These are phyloP conservation scores for Nannoperca obscura DNA, from an alignment of 2,797 vertebrate genomes.

Conservation along the genomic window DNA sequence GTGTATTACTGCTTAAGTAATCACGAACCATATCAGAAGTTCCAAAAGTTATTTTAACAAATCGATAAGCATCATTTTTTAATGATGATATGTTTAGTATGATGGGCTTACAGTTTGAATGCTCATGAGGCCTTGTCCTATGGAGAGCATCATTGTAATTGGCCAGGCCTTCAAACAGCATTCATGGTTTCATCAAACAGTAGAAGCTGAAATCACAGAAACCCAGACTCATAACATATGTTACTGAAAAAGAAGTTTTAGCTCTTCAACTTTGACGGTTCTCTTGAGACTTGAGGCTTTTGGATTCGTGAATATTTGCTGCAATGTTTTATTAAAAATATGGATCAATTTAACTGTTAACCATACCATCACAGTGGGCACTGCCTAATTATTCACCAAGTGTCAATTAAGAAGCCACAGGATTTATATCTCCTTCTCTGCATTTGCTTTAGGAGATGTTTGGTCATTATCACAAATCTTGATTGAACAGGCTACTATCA, in stretches of 20 bases:
- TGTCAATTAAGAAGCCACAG: neutral
- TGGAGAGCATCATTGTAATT: slow-evolving; percentile 1
- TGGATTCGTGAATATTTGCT: neutral
- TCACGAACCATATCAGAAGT: no score
- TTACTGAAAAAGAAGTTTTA: neutral
- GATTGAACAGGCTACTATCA: neutral
- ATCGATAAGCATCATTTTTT: slow-evolving; percentile 30
- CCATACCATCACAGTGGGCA: neutral
- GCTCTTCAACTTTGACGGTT: neutral
- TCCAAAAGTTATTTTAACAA: neutral
- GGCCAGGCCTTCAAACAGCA: neutral
- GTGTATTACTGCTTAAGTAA: slow-evolving; percentile 34
- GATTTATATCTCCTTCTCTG: neutral
- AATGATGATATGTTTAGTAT: neutral
- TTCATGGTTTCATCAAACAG: slow-evolving; percentile 9
- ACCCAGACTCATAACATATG: neutral
- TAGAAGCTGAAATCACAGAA: neutral
- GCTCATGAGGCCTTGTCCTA: neutral
- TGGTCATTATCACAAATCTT: slow-evolving; percentile 28
- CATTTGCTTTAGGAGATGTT: slow-evolving; percentile 3
- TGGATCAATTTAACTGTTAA: neutral
- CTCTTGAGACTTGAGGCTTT: neutral
- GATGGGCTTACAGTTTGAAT: slow-evolving; percentile 10
- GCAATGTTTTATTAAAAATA: slow-evolving; percentile 26
- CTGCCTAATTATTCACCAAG: slow-evolving; percentile 1